Evolutionary conservation across 2,888 invertebrate genomes (phyloP), one percentile per base, ranked within the genome.

Genomic region (Mesochorus sp.): DNA sequence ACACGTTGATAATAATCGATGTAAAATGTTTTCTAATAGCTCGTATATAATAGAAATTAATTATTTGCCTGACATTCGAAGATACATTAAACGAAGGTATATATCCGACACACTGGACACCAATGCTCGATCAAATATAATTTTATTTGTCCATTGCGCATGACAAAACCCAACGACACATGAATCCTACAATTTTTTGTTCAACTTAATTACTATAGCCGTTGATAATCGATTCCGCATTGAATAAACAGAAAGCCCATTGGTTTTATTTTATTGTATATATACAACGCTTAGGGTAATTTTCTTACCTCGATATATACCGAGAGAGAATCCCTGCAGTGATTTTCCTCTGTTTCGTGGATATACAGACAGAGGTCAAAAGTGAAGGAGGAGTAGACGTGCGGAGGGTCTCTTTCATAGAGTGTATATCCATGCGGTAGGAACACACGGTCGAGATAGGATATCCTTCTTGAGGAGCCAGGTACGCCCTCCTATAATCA

Each of bases 401-500:
- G 53, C 34, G 68, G 66, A 55, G 66, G 71, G 28, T 47, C 59
- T 39, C 39, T 42, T 61, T 42, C 28, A 66, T 57, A 47, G 49
- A 44, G 55, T 66, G 26, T 62, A 71, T 55, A 55, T 55, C 44
- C 31, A 47, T 59, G 64, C 80, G 49, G 72, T 70, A 75, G 67
- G 37, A 76, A 67, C 68, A 75, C 64, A 78, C 59, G 59, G 72
- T 55, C 39, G 64, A 57, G 81, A 82, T 81, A 80, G 79, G 79
- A 72, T 79, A 81, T 81, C 82, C 82, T 82, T 77, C 78, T 80
- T 80, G 80, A 76, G 74, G 80, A 80, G 79, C 64, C 80, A 83
- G 82, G 82, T 83, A 86, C 88, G 85, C 87, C 87, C 88, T 85
- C 83, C 82, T 86, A 88, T 88, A 87, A 88, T 88, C 88, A 81